A percentile compares a stretch with the other conserved stretches of the same genome.
These are phyloP conservation scores for Endotricha flammealis DNA, from an alignment of 2,888 invertebrate genomes.

Conservation along the genomic window DNA sequence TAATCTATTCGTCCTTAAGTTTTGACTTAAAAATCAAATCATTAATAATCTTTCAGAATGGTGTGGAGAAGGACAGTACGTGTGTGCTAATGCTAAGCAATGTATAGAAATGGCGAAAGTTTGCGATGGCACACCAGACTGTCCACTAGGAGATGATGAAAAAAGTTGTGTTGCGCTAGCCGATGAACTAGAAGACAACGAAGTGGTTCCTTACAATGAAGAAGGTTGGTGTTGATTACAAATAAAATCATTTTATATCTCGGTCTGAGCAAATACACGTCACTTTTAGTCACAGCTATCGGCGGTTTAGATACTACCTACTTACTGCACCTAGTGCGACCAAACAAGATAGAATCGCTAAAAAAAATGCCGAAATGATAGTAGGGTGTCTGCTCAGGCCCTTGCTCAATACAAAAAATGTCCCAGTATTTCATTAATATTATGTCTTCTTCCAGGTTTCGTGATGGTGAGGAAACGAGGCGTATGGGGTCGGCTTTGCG, in stretches of 20 bases:
- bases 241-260: no score
- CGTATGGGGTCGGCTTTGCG: slow-evolving; percentile 87
- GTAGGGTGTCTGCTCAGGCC: no score
- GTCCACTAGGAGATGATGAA: slow-evolving; percentile 87
- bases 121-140: slow-evolving; percentile 84
- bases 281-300: no score
- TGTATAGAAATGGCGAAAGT: slow-evolving; percentile 82
- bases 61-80: slow-evolving; percentile 84
- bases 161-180: slow-evolving; percentile 84
- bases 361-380: no score
- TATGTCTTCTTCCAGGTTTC: slow-evolving; percentile 81
- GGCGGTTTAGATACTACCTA: neutral
- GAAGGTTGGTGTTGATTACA: slow-evolving; percentile 59
- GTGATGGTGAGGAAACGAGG: slow-evolving; percentile 86
- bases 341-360: no score
- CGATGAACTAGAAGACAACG: slow-evolving; percentile 72
- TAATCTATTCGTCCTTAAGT: no score
- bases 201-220: slow-evolving; percentile 79
- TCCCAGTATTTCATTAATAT: no score
- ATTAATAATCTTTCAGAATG: slow-evolving; percentile 74
- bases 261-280: neutral
- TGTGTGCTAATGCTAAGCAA: slow-evolving; percentile 84
- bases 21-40: no score
- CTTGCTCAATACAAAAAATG: no score
- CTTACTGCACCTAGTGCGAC: no score